Conservation (phyloP, 30 jellyfish, hydroid and myxozoan species). For the Phacellophora camtschatica region DNA sequence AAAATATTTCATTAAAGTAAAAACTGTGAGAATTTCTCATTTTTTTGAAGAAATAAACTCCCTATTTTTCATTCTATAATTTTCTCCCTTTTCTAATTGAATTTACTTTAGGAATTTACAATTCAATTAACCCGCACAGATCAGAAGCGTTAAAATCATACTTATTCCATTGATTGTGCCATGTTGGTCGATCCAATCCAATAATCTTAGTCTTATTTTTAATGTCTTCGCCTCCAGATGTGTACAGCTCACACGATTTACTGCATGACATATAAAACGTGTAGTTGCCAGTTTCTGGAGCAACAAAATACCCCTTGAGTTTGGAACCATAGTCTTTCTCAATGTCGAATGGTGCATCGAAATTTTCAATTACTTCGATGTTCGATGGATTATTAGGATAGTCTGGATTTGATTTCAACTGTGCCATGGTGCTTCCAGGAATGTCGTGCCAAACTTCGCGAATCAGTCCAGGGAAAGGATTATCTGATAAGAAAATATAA, state of each 20-base stretch:
- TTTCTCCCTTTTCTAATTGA: too few species aligned
- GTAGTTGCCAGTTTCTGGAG: constrained; percentile 96
- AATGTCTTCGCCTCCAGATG: constrained; percentile 82
- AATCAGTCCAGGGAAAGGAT: constrained; percentile 95
- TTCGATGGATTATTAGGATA: constrained; percentile 91
- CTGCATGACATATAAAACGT: constrained; percentile 94
- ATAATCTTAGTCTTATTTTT: constrained; percentile 72
- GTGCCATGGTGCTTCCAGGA: constrained; percentile 82
- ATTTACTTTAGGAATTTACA: too few species aligned
- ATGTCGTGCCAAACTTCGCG: constrained; percentile 93
- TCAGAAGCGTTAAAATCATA: too few species aligned
- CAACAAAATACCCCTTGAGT: constrained; percentile 91
- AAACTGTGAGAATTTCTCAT: too few species aligned
- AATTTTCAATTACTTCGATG: constrained; percentile 91
- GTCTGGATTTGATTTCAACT: constrained; percentile 72
- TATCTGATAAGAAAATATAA: constrained; percentile 46
- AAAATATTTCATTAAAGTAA: too few species aligned
- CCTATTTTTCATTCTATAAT: too few species aligned
- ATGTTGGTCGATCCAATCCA: constrained; percentile 76
- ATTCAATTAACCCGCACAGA: too few species aligned
- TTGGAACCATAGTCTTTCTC: constrained; percentile 92
- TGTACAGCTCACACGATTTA: constrained; percentile 78
- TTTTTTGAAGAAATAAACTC: too few species aligned
- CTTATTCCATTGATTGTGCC: constrained; percentile 98
- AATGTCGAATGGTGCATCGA: constrained; percentile 95